These are phyloP conservation scores for Hymenochirus boettgeri DNA, from an alignment of 2,113 vertebrate species.

Conservation along the genomic window DNA sequence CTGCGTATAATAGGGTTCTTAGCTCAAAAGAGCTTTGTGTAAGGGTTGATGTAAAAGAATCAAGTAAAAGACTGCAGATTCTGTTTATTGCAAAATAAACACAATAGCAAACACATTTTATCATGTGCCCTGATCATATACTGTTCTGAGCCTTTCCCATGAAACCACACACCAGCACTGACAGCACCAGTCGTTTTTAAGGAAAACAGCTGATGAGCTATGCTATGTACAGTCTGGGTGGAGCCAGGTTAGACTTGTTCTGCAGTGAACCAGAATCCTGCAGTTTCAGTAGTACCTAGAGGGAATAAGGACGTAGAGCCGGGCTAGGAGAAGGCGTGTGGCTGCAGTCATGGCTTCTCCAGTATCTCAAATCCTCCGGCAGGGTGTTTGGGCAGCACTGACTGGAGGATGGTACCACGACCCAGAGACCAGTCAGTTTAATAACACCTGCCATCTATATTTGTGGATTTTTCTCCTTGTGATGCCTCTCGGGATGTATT, in stretches of 20 bases:
- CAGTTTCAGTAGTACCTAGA: not conserved
- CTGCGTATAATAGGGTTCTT: too few relatives aligned
- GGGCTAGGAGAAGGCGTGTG: not conserved
- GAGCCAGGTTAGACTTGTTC: not conserved
- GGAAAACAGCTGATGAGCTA: not conserved
- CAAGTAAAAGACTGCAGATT: too few relatives aligned
- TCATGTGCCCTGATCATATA: too few relatives aligned
- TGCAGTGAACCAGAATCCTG: not conserved
- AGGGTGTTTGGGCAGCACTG: slow-evolving; percentile 91
- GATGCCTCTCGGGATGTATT: slow-evolving; percentile 83
- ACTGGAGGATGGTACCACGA: slow-evolving; percentile 95
- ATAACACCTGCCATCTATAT: slow-evolving; percentile 93
- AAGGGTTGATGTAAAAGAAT: too few relatives aligned
- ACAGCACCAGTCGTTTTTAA: too few relatives aligned
- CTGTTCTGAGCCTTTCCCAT: too few relatives aligned
- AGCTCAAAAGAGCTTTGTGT: too few relatives aligned
- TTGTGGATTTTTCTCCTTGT: slow-evolving; percentile 90
- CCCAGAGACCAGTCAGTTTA: slow-evolving; percentile 92
- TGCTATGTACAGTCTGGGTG: not conserved
- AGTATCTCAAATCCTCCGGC: slow-evolving; percentile 81
- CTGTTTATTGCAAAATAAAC: too few relatives aligned
- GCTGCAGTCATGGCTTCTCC: slow-evolving; percentile 74
- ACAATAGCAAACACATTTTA: too few relatives aligned
- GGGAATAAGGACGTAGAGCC: not conserved
- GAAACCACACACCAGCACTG: too few relatives aligned